These are phyloP conservation scores for Paedocypris sp. DNA, from an alignment of 2,113 vertebrate genomes.

Conservation along the genomic window DNA sequence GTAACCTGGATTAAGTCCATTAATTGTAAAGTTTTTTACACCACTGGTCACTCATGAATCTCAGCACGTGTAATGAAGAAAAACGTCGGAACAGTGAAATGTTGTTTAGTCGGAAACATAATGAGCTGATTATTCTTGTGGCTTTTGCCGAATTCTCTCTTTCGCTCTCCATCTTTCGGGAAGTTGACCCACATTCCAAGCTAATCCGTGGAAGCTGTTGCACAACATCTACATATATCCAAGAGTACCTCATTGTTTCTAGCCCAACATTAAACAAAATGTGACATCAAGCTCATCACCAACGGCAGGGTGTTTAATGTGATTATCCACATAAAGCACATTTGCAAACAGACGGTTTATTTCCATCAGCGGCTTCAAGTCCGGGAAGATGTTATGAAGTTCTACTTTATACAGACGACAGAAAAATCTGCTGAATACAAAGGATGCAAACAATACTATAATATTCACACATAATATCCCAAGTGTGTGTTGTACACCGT, in stretches of 20 bases:
- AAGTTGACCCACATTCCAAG: constrained; percentile 25
- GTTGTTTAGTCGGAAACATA: background rate
- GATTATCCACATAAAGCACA: background rate
- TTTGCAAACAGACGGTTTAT: constrained; percentile 5
- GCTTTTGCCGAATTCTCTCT: no score
- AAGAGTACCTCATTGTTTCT: background rate
- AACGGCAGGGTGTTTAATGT: background rate
- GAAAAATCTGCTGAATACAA: no score
- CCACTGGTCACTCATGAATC: no score
- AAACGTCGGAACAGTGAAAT: background rate
- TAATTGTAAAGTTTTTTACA: no score
- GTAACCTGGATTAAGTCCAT: no score
- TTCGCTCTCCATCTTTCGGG: background rate
- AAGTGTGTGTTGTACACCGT: no score
- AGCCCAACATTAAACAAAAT: background rate
- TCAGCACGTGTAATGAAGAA: no score
- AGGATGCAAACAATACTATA: no score
- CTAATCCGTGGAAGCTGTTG: constrained; percentile 23
- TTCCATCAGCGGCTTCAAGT: background rate
- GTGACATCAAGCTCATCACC: constrained; percentile 2
- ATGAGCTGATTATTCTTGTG: no score
- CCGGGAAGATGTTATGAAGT: no score
- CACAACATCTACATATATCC: background rate
- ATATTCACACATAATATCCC: no score
- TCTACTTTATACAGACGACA: no score